Base-by-base conservation (phyloP, 1,140 invertebrate genomes). In the Leptinotarsa undecemlineata region DNA sequence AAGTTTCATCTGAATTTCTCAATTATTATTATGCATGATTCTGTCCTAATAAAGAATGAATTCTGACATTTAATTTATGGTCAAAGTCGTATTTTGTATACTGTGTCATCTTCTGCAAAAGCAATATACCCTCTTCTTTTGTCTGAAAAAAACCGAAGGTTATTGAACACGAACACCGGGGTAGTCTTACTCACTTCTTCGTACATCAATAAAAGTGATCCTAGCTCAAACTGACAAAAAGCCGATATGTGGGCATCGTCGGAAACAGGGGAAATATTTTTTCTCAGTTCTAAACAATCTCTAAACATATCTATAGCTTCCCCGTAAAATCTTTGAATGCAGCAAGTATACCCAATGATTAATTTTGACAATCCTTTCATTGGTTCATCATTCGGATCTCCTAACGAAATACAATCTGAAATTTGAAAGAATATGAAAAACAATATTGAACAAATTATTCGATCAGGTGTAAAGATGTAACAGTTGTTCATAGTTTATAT, bases 61-160 rank as follows among this genome's bases (percentile, higher is more conserved):
- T 88, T 76, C 90, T 85, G 4, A 92, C 89, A 75, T 86, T 89
- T 47, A 92, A 85, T 8, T 90, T 85, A 78, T 89, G 90, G 79
- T 92, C 91, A 83, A 92, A 92, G 82, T 92, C 91, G 79, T 91
- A 92, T 79, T 90, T 88, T 78, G 87, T 90, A 81, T 90, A 91
- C 33, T 85, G 86, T 82, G 85, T 85, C n/a, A 87, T 86, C 80
- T 86, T 86, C 11, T 85, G 80, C 5, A 90, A 77, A 47, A 86
- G 76, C 61, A 47, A 74, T 81, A 85, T 88, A 47, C 89, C 89
- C 79, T 91, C 89, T 48, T 87, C 86, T 61, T 82, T 76, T 62
- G 86, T 87, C 88, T 90, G 80, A 64, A 87, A 87, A 71, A 69
- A 79, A 73, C 33, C 4, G 33, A 42, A 11, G 33, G 11, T 42